Percentiles rank a stretch among this genome's conserved stretches.
phyloP scores from a whole-genome alignment of 2,888 invertebrate species.

The Corythucha ciliata region DNA sequence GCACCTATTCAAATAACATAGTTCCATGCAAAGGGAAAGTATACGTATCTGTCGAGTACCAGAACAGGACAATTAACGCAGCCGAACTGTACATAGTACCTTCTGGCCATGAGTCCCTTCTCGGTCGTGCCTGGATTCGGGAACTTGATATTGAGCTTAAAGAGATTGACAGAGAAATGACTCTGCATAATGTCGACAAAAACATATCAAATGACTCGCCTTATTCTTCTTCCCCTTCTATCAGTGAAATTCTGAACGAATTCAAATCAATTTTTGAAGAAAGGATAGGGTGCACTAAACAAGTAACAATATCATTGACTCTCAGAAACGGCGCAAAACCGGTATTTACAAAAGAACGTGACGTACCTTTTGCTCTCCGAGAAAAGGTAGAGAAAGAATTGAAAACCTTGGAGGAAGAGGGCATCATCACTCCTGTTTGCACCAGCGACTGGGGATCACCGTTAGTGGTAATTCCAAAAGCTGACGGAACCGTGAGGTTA shows the following conservation, averaged over 20 bases:
- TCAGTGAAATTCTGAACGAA: not conserved
- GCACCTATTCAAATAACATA: not conserved
- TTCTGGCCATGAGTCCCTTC: not conserved
- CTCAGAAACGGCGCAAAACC: no score
- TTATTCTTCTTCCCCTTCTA: not conserved
- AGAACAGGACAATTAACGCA: not conserved
- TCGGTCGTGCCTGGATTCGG: conserved; percentile 6
- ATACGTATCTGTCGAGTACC: not conserved
- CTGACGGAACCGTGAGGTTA: conserved; percentile 17
- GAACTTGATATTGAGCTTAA: not conserved
- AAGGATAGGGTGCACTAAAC: not conserved
- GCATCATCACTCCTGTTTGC: conserved; percentile 20
- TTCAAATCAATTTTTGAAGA: not conserved
- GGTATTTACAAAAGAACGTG: no score
- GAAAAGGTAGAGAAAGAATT: conserved; percentile 20
- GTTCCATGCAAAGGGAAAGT: conserved; percentile 6
- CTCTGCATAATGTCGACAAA: not conserved
- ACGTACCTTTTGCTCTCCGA: conserved; percentile 13
- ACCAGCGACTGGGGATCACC: conserved; percentile 22
- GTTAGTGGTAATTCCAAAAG: conserved; percentile 15
- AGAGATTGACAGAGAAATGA: not conserved
- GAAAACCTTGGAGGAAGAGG: conserved; percentile 18
- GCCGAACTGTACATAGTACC: not conserved
- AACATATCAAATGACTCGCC: not conserved
- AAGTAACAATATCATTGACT: conserved; percentile 5